Conservation (phyloP, 2,888 invertebrate species). For the Muscina levida region DNA sequence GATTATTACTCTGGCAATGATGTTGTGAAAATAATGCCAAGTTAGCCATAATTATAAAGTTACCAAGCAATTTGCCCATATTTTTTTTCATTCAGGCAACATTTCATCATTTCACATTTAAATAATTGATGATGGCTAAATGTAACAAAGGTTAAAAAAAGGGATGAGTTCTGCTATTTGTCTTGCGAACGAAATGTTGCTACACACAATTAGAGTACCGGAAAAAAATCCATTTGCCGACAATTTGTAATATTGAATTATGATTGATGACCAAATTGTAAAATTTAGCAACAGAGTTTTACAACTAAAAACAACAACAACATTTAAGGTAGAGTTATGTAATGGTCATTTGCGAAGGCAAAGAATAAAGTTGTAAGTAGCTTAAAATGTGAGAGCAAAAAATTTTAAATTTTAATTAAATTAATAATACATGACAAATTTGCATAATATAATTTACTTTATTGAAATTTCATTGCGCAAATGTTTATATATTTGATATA, state of each 20-base stretch:
- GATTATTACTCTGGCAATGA: slow-evolving; percentile 12
- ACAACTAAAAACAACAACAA: no score
- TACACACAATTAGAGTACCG: slow-evolving; percentile 33
- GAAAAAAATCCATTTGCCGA: slow-evolving; percentile 28
- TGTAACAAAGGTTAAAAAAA: slow-evolving; percentile 3
- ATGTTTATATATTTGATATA: no score
- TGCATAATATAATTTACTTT: no score
- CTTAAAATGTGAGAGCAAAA: no score
- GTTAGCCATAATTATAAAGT: slow-evolving; percentile 39
- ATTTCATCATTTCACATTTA: slow-evolving; percentile 55
- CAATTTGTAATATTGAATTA: slow-evolving; percentile 57
- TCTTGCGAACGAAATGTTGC: background rate
- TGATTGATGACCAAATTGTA: slow-evolving; percentile 52
- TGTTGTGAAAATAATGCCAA: slow-evolving; percentile 19
- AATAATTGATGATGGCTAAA: slow-evolving; percentile 59
- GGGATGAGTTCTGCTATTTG: background rate
- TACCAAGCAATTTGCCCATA: slow-evolving; percentile 25
- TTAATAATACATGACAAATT: no score
- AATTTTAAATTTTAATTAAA: no score
- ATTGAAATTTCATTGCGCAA: no score
- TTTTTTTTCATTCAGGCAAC: slow-evolving; percentile 1
- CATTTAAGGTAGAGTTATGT: no score
- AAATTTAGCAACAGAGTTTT: no score
- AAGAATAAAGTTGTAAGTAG: no score
- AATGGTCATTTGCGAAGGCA: no score